phyloP scores from a whole-genome alignment of 2,888 invertebrate genomes.

The Drosophila suboccidentalis region DNA sequence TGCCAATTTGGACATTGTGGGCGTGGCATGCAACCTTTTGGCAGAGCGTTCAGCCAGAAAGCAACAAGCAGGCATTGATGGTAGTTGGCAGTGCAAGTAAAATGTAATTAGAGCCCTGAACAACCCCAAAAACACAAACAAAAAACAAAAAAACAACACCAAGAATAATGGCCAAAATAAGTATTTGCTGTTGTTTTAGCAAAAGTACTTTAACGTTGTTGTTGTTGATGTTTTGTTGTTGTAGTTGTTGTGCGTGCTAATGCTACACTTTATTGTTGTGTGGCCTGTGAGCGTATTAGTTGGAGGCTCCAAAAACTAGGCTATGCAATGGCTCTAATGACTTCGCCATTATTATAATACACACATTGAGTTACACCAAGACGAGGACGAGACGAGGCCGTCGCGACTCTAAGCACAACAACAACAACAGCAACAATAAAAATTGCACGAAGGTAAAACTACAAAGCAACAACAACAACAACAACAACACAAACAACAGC shows the following conservation, averaged over 20 bases:
- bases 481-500: constrained; percentile 34
- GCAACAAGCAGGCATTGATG: constrained; percentile 54
- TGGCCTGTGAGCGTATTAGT: constrained; percentile 42
- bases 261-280: constrained; percentile 64
- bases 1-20: constrained; percentile 44
- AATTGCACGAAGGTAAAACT: constrained; percentile 65
- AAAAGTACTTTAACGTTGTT: constrained; percentile 23
- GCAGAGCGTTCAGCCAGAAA: constrained; percentile 24
- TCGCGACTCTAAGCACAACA: constrained; percentile 38
- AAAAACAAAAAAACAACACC: constrained; percentile 10
- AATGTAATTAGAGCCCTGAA: constrained; percentile 62
- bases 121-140: constrained; percentile 12
- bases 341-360: constrained; percentile 73
- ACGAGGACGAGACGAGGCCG: constrained; percentile 63
- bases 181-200: constrained; percentile 50
- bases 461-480: constrained; percentile 41
- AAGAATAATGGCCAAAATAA: constrained; percentile 64
- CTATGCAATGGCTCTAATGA: constrained; percentile 77
- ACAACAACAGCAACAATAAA: constrained; percentile 22
- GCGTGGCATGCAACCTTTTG: constrained; percentile 64
- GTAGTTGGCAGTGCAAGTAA: constrained; percentile 33
- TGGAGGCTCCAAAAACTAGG: constrained; percentile 63
- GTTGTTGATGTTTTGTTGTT: constrained; percentile 28
- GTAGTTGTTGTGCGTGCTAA: constrained; percentile 69
- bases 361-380: constrained; percentile 48